These are phyloP conservation scores for Tenthredo distinguenda DNA, from an alignment of 2,888 invertebrate genomes.

Conservation along the genomic window DNA sequence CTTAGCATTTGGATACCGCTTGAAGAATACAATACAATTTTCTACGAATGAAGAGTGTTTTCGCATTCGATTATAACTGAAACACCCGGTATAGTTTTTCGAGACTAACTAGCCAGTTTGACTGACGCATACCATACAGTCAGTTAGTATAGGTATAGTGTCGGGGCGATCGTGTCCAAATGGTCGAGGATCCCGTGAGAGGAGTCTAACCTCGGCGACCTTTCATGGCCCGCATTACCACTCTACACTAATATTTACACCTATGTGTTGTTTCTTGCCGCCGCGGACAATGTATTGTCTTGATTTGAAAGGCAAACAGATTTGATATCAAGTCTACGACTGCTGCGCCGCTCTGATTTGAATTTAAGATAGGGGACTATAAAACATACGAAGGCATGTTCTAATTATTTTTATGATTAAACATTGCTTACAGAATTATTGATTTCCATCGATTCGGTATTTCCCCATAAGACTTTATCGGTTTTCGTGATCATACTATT, in stretches of 20 bases:
- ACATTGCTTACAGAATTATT: neutral
- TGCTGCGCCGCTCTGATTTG: constrained; percentile 14
- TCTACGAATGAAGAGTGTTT: neutral
- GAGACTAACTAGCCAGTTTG: constrained; percentile 52
- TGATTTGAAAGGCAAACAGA: constrained; percentile 35
- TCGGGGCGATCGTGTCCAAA: constrained; percentile 38
- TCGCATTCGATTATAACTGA: neutral
- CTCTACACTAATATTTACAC: constrained; percentile 55
- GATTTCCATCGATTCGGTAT: neutral
- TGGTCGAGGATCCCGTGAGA: constrained; percentile 48
- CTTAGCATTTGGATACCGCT: neutral
- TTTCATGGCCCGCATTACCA: constrained; percentile 51
- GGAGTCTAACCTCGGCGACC: constrained; percentile 52
- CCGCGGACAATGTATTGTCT: constrained; percentile 36
- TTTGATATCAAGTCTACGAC: constrained; percentile 23
- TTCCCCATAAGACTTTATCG: neutral
- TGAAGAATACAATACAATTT: neutral
- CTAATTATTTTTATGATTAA: constrained; percentile 15
- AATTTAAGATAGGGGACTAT: constrained; percentile 11
- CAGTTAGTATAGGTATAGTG: constrained; percentile 40
- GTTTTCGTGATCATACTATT: neutral
- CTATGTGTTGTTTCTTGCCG: constrained; percentile 48
- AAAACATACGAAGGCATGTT: constrained; percentile 26
- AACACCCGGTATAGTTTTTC: constrained; percentile 36
- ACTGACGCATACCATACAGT: constrained; percentile 51